A percentile compares a stretch with the other conserved stretches of the same genome.
phyloP scores from a whole-genome alignment of 2,113 vertebrate genomes.

The Entomyzon cyanotis region DNA sequence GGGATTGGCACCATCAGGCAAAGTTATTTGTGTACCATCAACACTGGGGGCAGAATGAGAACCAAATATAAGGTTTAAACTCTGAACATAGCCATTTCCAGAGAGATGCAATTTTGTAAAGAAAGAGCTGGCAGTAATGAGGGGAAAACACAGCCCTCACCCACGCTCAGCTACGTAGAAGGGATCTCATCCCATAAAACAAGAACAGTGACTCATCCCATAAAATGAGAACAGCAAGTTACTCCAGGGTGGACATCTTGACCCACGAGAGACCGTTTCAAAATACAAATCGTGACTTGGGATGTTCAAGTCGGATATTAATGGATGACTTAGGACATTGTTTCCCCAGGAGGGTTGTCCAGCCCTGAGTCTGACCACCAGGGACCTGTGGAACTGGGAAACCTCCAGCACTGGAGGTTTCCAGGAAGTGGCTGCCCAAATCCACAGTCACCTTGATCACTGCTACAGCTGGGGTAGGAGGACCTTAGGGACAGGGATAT shows the following conservation, averaged over 20 bases:
- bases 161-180: not conserved
- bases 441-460: not conserved
- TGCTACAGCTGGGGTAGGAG: not conserved
- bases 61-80: not conserved
- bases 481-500: not conserved
- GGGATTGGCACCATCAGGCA: fast-evolving
- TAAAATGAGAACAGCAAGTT: not conserved
- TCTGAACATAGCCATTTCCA: not conserved
- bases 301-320: not conserved
- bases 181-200: not conserved
- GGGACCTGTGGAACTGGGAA: not conserved
- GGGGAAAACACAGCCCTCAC: not conserved
- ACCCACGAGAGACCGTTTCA: not conserved
- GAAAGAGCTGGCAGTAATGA: not conserved
- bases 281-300: not conserved
- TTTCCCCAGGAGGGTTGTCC: not conserved
- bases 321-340: not conserved
- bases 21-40: not conserved
- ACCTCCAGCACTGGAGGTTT: not conserved
- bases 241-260: not conserved
- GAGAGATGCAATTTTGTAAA: not conserved
- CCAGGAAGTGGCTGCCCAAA: not conserved
- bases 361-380: not conserved
- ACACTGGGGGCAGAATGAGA: not conserved
- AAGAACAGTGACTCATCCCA: not conserved